Evolutionary conservation across 2,113 vertebrate species (phyloP).

Genomic region (Dasyprocta punctata): DNA sequence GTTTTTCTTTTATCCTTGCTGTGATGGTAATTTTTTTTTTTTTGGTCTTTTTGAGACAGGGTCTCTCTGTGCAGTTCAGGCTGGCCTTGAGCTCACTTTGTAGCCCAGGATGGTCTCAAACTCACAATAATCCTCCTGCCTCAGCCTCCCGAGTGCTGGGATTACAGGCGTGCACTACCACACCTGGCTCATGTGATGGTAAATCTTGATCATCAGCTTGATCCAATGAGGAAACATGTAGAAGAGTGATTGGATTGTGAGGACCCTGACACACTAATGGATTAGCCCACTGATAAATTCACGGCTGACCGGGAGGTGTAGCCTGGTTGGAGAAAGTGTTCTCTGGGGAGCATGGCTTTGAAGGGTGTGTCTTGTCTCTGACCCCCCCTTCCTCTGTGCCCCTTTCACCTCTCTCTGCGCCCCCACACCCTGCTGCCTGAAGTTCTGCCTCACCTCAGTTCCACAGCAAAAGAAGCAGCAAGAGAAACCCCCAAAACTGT

Average conservation of each 20-base stretch:
- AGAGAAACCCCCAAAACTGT: background rate
- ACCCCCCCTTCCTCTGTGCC: background rate
- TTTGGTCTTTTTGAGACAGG: too few species aligned
- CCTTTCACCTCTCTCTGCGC: background rate
- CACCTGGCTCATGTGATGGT: too few species aligned
- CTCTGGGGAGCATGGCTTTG: background rate
- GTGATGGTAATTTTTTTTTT: background rate
- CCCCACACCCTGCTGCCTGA: background rate
- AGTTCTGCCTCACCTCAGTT: background rate
- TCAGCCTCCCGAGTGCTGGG: too few species aligned
- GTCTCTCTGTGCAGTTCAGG: too few species aligned
- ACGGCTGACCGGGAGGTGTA: background rate
- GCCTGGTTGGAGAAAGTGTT: background rate
- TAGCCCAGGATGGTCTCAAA: too few species aligned
- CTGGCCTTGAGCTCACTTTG: too few species aligned
- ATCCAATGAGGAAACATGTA: background rate
- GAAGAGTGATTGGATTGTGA: background rate
- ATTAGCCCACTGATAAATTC: background rate
- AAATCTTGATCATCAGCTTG: background rate
- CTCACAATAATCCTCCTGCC: too few species aligned
- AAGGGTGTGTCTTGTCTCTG: background rate
- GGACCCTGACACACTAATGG: background rate
- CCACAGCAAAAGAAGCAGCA: background rate
- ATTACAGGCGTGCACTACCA: too few species aligned
- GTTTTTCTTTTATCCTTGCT: constrained; percentile 9